These are phyloP conservation scores for Pionites leucogaster DNA, from an alignment of 2,113 vertebrate genomes.

Conservation along the genomic window DNA sequence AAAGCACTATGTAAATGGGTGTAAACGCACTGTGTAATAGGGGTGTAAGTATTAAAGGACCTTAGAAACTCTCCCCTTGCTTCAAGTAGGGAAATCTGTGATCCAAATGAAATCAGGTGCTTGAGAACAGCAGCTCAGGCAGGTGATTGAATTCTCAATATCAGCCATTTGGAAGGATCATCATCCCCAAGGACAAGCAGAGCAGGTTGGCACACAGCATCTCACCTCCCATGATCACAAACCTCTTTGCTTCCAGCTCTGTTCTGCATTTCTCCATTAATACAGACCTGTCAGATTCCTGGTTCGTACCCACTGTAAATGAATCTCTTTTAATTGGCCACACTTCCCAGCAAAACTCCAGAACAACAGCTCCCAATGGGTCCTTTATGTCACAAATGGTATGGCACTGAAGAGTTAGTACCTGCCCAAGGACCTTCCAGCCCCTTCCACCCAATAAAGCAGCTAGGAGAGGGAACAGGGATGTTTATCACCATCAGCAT, in stretches of 20 bases:
- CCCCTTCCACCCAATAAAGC: slow-evolving; percentile 3
- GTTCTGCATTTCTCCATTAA: background rate
- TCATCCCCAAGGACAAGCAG: background rate
- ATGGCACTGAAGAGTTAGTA: background rate
- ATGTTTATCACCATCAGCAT: slow-evolving; percentile 43
- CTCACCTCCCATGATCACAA: background rate
- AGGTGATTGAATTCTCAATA: background rate
- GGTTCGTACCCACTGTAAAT: slow-evolving; percentile 11
- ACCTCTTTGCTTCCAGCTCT: background rate
- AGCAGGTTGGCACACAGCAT: background rate
- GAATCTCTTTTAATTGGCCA: slow-evolving; percentile 54
- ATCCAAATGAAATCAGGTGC: background rate
- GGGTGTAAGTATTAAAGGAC: background rate
- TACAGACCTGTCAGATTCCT: background rate
- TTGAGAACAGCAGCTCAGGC: background rate
- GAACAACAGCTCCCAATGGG: background rate
- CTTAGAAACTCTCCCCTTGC: background rate
- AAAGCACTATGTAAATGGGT: background rate
- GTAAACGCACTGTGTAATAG: background rate
- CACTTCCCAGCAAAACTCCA: background rate
- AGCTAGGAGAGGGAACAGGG: background rate
- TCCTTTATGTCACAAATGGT: background rate
- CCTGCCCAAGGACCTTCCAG: background rate
- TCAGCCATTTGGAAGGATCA: rapidly evolving
- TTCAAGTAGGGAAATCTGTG: background rate